Conservation (phyloP, 2,113 vertebrate species). For the Scytalopus superciliaris region DNA sequence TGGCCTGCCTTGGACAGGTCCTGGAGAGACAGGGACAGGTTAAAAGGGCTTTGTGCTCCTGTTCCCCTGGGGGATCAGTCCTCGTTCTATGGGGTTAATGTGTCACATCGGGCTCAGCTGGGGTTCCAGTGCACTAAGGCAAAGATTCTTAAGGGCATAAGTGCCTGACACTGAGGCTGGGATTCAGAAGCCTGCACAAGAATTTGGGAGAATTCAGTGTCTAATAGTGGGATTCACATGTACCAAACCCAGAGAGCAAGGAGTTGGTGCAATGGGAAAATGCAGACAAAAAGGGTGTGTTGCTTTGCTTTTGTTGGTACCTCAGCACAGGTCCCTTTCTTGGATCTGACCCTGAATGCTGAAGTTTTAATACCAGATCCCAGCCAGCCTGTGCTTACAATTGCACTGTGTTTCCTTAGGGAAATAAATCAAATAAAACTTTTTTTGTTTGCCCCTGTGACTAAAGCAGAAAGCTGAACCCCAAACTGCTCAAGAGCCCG, state of each 20-base stretch:
- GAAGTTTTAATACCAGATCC: background rate
- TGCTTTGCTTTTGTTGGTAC: background rate
- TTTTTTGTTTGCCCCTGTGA: background rate
- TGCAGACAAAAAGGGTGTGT: background rate
- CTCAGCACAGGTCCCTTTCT: background rate
- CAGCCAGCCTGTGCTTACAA: background rate
- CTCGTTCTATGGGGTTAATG: background rate
- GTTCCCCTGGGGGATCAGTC: background rate
- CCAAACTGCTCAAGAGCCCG: background rate
- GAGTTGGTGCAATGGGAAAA: background rate
- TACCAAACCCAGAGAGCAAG: background rate
- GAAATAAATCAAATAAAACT: conserved; percentile 1
- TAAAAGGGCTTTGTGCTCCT: background rate
- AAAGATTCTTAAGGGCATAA: background rate
- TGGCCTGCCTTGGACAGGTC: too few species aligned
- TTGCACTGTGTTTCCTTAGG: background rate
- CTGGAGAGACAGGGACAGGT: background rate
- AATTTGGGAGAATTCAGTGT: background rate
- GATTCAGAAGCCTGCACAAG: background rate
- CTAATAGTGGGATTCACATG: background rate
- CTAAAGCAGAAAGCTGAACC: background rate
- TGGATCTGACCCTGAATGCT: background rate
- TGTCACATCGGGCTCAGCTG: too few species aligned
- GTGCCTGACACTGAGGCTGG: background rate
- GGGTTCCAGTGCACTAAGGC: background rate